These are phyloP conservation scores for Hirtodrosophila cameraria DNA, from an alignment of 2,888 invertebrate species.

Conservation along the genomic window DNA sequence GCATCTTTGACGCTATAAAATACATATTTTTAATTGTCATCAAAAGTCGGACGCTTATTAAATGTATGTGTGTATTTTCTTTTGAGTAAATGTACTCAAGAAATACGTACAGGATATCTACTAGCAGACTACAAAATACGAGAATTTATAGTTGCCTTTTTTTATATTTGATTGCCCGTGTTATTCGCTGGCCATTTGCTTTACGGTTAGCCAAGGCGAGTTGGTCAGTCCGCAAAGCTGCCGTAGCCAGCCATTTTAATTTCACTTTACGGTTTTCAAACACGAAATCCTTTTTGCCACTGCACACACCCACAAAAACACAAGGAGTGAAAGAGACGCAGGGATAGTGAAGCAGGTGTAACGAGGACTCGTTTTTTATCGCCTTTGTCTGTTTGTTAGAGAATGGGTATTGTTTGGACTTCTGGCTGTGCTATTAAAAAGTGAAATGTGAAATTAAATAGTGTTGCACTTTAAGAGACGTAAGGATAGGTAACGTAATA, in stretches of 20 bases:
- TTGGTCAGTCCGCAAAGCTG: slow-evolving; percentile 46
- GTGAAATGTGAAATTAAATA: slow-evolving; percentile 58
- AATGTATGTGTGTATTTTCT: too few relatives aligned
- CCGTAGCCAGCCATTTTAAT: slow-evolving; percentile 70
- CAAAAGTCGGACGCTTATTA: too few relatives aligned
- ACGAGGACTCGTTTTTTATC: slow-evolving; percentile 65
- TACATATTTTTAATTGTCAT: too few relatives aligned
- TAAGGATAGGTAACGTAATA: slow-evolving; percentile 18
- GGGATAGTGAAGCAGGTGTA: slow-evolving; percentile 49
- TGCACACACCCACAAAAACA: slow-evolving; percentile 12
- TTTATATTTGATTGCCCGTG: slow-evolving; percentile 58
- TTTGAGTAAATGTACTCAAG: too few relatives aligned
- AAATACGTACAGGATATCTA: too few relatives aligned
- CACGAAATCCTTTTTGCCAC: slow-evolving; percentile 77
- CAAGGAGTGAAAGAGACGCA: not conserved
- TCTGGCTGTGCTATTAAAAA: slow-evolving; percentile 59
- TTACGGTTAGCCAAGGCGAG: slow-evolving; percentile 47
- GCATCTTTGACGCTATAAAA: too few relatives aligned
- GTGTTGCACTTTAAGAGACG: slow-evolving; percentile 32
- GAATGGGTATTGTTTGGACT: slow-evolving; percentile 49
- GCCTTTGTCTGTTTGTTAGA: slow-evolving; percentile 39
- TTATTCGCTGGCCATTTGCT: slow-evolving; percentile 61
- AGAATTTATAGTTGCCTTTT: not conserved
- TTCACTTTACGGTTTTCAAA: slow-evolving; percentile 79
- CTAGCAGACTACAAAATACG: too few relatives aligned